Percentiles rank a stretch among this genome's conserved stretches.
phyloP scores from a whole-genome alignment of 2,888 invertebrate genomes.

The Sialis lutaria region DNA sequence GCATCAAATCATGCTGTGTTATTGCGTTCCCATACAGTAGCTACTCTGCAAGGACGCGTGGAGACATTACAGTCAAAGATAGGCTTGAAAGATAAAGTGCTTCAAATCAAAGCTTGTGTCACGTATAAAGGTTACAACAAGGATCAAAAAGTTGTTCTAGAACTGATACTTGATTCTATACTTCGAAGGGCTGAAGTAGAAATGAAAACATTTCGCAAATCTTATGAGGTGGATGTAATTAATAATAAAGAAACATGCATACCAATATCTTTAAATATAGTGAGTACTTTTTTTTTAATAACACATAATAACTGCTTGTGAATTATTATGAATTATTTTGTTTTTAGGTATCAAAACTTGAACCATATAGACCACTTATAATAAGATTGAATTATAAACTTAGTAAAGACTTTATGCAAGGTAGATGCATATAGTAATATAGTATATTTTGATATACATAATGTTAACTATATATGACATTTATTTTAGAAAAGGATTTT shows the following conservation, averaged over 20 bases:
- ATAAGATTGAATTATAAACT: too few species aligned
- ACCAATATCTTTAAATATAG: too few species aligned
- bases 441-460: too few species aligned
- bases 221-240: too few species aligned
- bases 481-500: neutral
- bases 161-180: neutral
- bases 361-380: neutral
- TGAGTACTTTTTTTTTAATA: too few species aligned
- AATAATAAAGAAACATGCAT: too few species aligned
- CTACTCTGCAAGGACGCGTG: conserved; percentile 16
- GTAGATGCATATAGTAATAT: too few species aligned
- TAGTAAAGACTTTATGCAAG: too few species aligned
- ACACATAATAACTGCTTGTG: too few species aligned
- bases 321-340: neutral
- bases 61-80: conserved; percentile 19
- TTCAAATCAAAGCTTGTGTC: conserved; percentile 26
- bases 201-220: too few species aligned
- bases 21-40: conserved; percentile 25
- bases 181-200: too few species aligned
- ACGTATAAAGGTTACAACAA: conserved; percentile 15
- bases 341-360: neutral
- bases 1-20: conserved; percentile 35
- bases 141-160: conserved; percentile 5
- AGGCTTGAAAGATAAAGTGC: conserved; percentile 24
- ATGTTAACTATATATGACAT: too few species aligned